phyloP scores from a whole-genome alignment of 2,113 vertebrate species.

The Perca flavescens region DNA sequence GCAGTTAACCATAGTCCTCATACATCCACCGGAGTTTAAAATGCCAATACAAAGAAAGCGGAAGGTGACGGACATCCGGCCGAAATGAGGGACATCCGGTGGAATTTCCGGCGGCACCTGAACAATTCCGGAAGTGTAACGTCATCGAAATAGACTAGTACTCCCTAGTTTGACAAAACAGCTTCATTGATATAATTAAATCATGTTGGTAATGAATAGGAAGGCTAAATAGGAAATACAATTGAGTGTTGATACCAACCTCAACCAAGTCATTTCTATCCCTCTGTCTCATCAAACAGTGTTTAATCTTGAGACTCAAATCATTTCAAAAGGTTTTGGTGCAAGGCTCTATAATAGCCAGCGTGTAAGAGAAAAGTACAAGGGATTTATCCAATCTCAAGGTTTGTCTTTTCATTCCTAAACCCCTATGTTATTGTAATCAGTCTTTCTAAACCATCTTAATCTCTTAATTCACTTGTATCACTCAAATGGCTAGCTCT shows the following conservation, averaged over 20 bases:
- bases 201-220: neutral
- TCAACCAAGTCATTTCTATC: slow-evolving; percentile 4
- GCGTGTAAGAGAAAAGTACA: slow-evolving; percentile 74
- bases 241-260: slow-evolving; percentile 1
- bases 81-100: too few relatives aligned
- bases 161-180: neutral
- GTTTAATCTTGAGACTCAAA: slow-evolving; percentile 55
- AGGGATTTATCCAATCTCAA: slow-evolving; percentile 82
- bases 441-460: slow-evolving; percentile 87
- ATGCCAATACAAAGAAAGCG: too few relatives aligned
- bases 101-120: too few relatives aligned
- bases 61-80: too few relatives aligned
- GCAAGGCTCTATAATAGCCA: slow-evolving; percentile 72
- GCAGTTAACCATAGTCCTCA: too few relatives aligned
- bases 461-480: slow-evolving; percentile 89
- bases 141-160: neutral
- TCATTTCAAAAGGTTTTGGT: slow-evolving; percentile 58
- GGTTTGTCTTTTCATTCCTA: slow-evolving; percentile 84
- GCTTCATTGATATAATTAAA: neutral
- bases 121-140: too few relatives aligned
- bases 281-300: slow-evolving; percentile 17
- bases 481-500: slow-evolving; percentile 81
- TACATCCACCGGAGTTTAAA: too few relatives aligned
- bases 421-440: slow-evolving; percentile 86
- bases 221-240: neutral